Percentiles rank a stretch among this genome's conserved stretches.
These are phyloP conservation scores for Bradypodion pumilum DNA, from an alignment of 2,797 vertebrate species.

Conservation along the genomic window DNA sequence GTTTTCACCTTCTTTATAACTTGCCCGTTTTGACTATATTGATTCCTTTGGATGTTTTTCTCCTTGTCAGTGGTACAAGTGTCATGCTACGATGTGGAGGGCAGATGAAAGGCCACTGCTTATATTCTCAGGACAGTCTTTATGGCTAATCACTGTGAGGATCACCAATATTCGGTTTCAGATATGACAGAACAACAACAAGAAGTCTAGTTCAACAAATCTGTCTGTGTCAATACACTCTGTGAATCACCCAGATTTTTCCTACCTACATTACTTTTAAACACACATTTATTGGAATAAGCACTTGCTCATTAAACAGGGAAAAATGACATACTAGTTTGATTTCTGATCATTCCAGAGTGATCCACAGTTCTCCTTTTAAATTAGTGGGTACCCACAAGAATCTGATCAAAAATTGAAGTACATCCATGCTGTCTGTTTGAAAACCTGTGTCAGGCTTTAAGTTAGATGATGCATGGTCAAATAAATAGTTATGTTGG, in stretches of 20 bases:
- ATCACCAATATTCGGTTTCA: too few species aligned
- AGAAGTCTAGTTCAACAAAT: constrained; percentile 4
- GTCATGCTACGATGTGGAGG: too few species aligned
- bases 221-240: neutral
- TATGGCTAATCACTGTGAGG: too few species aligned
- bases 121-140: too few species aligned
- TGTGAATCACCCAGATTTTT: neutral
- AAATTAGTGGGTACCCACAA: neutral
- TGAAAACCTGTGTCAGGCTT: neutral
- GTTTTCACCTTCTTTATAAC: too few species aligned
- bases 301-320: constrained; percentile 9
- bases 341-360: constrained; percentile 2
- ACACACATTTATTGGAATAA: too few species aligned
- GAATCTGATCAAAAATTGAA: neutral
- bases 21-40: too few species aligned
- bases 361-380: constrained; percentile 11
- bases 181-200: too few species aligned
- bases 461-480: neutral
- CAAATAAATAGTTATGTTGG: neutral
- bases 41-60: too few species aligned
- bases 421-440: constrained; percentile 1
- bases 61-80: too few species aligned
- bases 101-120: too few species aligned
- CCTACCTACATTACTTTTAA: too few species aligned
- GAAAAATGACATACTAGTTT: neutral